Evolutionary conservation across 2,797 vertebrate genomes (phyloP), one percentile per base, ranked within the genome.

Genomic region (Sebastes iracundus): DNA sequence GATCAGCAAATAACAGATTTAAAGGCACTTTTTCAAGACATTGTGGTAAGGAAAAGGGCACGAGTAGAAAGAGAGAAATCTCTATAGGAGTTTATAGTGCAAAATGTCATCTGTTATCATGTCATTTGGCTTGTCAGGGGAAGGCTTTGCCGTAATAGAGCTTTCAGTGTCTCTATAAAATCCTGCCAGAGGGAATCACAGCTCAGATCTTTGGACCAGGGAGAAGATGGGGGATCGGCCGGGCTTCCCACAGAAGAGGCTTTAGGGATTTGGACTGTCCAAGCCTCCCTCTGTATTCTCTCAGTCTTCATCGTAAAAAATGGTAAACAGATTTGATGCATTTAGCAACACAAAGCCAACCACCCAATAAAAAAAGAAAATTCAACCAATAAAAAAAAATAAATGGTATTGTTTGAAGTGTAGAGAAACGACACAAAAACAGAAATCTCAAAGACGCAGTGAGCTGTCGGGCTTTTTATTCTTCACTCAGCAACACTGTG

Each of bases 111-210:
- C 65, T 62, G 81, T 88, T 86, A 86, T 86, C 73, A 67, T 72
- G 75, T 88, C 81, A 77, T 83, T 87, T 84, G 79, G 72, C 67
- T 88, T 81, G 84, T 92, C 82, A 72, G 72, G 55, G 49, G 72
- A 64, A 72, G 75, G 75, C 88, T 85, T 76, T 77, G 59, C 73
- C 76, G 78, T 88, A 84, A 91, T 80, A 62, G 76, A 90, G 84
- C 81, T 90, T 76, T 90, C 75, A 69, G 78, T 77, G 76, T 87
- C 64, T 58, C 68, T 73, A 76, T 88, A 78, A 88, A 84, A 86
- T 81, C 75, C 85, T 72, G 83, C 87, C 84, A 82, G 53, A 83
- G 80, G 88, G 82, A 93, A 89, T 91, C 83, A 80, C 73, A 67
- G 71, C 84, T 86, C 81, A 86, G 88, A 87, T 89, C 84, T 90